phyloP scores from a whole-genome alignment of 2,113 vertebrate genomes.

The Corythoichthys intestinalis region DNA sequence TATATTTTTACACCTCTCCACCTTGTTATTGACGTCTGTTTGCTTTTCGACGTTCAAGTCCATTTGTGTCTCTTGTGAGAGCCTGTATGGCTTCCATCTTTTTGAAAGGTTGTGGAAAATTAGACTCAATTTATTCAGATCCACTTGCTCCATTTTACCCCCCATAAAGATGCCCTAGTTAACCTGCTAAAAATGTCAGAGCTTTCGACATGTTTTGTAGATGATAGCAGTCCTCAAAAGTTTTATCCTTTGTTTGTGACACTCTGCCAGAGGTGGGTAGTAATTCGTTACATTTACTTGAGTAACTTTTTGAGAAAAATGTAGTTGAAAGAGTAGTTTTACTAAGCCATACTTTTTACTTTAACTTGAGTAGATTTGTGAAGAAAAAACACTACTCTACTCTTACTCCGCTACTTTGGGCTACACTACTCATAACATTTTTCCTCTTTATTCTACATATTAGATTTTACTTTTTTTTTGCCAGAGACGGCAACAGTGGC shows the following conservation, averaged over 20 bases:
- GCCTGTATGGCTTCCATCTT: constrained; percentile 41
- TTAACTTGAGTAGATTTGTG: too few species aligned
- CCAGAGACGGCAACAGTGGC: too few species aligned
- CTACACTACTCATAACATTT: too few species aligned
- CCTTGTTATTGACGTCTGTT: constrained; percentile 55
- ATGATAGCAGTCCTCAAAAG: neutral
- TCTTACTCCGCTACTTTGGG: too few species aligned
- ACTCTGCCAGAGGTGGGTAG: too few species aligned
- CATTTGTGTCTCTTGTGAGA: constrained; percentile 54
- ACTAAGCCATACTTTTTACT: too few species aligned
- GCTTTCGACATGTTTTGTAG: constrained; percentile 1
- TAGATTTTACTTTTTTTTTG: too few species aligned
- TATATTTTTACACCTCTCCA: constrained; percentile 74
- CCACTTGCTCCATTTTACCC: constrained; percentile 59
- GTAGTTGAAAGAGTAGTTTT: too few species aligned
- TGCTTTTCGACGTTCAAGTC: constrained; percentile 44
- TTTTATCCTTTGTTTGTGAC: constrained; percentile 19
- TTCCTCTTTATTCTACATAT: too few species aligned
- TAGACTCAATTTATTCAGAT: constrained; percentile 42
- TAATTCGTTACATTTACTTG: too few species aligned
- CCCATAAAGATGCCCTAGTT: constrained; percentile 26
- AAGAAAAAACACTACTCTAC: too few species aligned
- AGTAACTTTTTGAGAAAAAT: too few species aligned
- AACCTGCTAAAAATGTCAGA: constrained; percentile 28
- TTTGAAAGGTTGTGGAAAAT: constrained; percentile 7